These are phyloP conservation scores for Centropyge bicolor DNA, from an alignment of 2,797 vertebrate genomes.

Conservation along the genomic window DNA sequence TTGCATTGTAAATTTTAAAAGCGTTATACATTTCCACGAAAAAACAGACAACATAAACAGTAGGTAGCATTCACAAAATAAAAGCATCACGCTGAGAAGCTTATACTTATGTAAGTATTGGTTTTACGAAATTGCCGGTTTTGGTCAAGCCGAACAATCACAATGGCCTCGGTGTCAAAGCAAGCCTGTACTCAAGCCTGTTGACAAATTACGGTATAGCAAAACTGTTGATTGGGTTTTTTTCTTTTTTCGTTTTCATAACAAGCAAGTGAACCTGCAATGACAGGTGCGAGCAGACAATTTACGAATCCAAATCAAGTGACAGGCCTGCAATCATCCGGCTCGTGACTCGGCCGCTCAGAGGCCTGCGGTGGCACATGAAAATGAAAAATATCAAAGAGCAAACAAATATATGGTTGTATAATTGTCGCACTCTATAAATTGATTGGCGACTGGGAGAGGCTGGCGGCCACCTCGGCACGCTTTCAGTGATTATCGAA, in stretches of 20 bases:
- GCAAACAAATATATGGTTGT: slow-evolving; percentile 29
- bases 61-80: slow-evolving; percentile 17
- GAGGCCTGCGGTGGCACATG: background rate
- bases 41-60: slow-evolving; percentile 26
- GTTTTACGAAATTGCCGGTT: slow-evolving; percentile 65
- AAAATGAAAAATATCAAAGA: slow-evolving; percentile 33
- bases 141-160: slow-evolving; percentile 51
- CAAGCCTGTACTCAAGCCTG: slow-evolving; percentile 27
- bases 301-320: slow-evolving; percentile 69
- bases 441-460: slow-evolving; percentile 56
- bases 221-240: slow-evolving; percentile 63
- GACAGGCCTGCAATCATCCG: slow-evolving; percentile 75
- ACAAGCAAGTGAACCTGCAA: slow-evolving; percentile 68
- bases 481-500: slow-evolving; percentile 71
- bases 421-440: slow-evolving; percentile 30
- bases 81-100: slow-evolving; percentile 14
- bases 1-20: slow-evolving; percentile 10
- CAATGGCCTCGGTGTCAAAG: slow-evolving; percentile 54
- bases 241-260: slow-evolving; percentile 19
- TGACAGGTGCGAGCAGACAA: slow-evolving; percentile 71
- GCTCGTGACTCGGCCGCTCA: slow-evolving; percentile 41
- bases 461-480: slow-evolving; percentile 44
- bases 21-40: slow-evolving; percentile 7
- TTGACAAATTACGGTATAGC: slow-evolving; percentile 69
- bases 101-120: slow-evolving; percentile 38